Conservation (phyloP, 1,140 invertebrate genomes). For the Drosophila gunungcola region DNA sequence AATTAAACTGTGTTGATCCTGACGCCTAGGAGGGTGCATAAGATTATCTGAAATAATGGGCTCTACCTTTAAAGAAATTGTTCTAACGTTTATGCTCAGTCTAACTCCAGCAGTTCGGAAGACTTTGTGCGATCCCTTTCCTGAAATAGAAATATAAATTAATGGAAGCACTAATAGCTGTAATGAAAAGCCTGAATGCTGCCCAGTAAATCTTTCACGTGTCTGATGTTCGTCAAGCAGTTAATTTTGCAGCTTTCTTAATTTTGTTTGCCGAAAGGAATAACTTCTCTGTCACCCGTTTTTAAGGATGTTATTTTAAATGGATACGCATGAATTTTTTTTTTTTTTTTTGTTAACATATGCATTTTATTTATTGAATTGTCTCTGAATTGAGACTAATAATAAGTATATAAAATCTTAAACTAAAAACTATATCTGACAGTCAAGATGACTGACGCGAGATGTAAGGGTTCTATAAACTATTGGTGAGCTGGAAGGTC, state of each 20-base stretch:
- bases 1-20: conserved; percentile 94
- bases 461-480: no score
- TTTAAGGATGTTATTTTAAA: conserved; percentile 98
- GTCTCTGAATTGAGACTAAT: no score
- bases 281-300: conserved; percentile 96
- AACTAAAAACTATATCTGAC: no score
- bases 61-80: conserved; percentile 97
- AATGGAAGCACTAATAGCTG: conserved; percentile 95
- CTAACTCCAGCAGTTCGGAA: conserved; percentile 98
- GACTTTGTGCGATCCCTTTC: conserved; percentile 96
- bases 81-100: conserved; percentile 96
- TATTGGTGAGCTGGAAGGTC: no score
- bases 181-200: conserved; percentile 94
- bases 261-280: conserved; percentile 98
- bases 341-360: no score
- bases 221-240: conserved; percentile 94
- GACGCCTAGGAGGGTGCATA: conserved; percentile 98
- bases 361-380: no score
- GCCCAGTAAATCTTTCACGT: conserved; percentile 94
- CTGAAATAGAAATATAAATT: conserved; percentile 94
- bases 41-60: conserved; percentile 99
- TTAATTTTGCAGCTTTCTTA: conserved; percentile 97
- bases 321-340: no score
- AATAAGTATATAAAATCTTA: no score
- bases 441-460: no score